Percentiles rank a stretch among this genome's conserved stretches.
These are phyloP conservation scores for Asbolus verrucosus DNA, from an alignment of 1,140 invertebrate species.

Conservation along the genomic window DNA sequence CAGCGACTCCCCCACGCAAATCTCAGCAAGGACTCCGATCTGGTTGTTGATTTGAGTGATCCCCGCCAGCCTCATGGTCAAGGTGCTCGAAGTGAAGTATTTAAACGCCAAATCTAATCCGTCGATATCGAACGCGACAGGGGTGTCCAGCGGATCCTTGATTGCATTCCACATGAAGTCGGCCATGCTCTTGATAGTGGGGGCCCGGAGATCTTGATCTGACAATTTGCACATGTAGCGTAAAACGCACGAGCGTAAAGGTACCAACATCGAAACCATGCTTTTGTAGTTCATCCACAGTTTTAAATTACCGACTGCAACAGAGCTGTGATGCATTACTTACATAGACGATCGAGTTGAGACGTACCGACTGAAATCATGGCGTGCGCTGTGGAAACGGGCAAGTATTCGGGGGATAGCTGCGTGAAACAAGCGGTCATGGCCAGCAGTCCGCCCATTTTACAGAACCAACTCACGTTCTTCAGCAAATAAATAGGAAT, in stretches of 20 bases:
- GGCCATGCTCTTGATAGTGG: conserved; percentile 91
- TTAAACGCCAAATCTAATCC: conserved; percentile 93
- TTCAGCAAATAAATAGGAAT: conserved; percentile 89
- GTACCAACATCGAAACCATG: conserved; percentile 88
- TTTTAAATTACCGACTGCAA: conserved; percentile 87
- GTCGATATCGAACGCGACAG: conserved; percentile 88
- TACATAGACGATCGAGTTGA: too few species aligned
- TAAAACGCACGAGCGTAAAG: conserved; percentile 85
- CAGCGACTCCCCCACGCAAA: conserved; percentile 87
- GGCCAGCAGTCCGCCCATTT: conserved; percentile 86
- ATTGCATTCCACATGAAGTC: conserved; percentile 95
- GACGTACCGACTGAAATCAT: conserved; percentile 80
- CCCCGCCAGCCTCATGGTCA: conserved; percentile 90
- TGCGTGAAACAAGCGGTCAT: conserved; percentile 87
- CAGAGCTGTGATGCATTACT: too few species aligned
- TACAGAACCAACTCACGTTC: conserved; percentile 92
- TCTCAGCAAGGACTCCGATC: conserved; percentile 90
- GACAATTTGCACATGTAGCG: conserved; percentile 93
- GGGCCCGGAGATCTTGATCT: conserved; percentile 89
- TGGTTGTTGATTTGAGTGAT: conserved; percentile 96
- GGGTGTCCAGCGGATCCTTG: conserved; percentile 90
- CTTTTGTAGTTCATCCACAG: conserved; percentile 94
- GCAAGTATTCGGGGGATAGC: conserved; percentile 79
- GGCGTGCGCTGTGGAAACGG: conserved; percentile 88
- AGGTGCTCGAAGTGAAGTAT: conserved; percentile 92